Conservation (phyloP, 2,797 vertebrate genomes). For the Falco naumanni region DNA sequence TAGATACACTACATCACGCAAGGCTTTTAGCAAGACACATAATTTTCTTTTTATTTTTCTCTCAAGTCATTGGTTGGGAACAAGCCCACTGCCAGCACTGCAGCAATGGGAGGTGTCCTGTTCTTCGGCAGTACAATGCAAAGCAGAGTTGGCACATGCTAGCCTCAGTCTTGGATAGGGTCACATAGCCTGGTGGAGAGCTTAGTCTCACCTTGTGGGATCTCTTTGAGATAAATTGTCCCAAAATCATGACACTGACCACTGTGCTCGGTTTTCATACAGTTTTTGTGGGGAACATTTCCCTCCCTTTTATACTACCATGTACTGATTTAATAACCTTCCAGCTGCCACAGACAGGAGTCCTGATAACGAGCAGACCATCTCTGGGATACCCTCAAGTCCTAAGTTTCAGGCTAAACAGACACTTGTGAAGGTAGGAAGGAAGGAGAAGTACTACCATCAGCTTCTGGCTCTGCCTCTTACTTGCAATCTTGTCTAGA, state of each 20-base stretch:
- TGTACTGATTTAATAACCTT: background rate
- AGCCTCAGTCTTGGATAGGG: background rate
- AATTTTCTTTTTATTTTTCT: background rate
- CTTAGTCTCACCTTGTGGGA: background rate
- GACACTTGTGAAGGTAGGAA: background rate
- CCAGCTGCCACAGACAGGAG: background rate
- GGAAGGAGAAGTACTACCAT: background rate
- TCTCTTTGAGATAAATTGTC: background rate
- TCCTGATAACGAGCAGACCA: background rate
- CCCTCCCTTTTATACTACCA: background rate
- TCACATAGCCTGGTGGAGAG: background rate
- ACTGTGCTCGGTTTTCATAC: background rate
- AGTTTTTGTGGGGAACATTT: background rate
- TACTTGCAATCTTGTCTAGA: background rate
- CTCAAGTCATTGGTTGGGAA: background rate
- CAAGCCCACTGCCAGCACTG: background rate
- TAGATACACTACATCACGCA: background rate
- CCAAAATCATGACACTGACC: background rate
- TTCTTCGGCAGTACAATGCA: background rate
- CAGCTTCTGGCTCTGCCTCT: background rate
- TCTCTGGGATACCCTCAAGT: background rate
- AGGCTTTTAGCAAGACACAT: background rate
- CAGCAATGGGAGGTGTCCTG: background rate
- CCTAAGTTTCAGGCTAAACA: background rate
- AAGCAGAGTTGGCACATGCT: background rate